phyloP scores from a whole-genome alignment of 1,140 invertebrate genomes.

The Bombus sylvicola region DNA sequence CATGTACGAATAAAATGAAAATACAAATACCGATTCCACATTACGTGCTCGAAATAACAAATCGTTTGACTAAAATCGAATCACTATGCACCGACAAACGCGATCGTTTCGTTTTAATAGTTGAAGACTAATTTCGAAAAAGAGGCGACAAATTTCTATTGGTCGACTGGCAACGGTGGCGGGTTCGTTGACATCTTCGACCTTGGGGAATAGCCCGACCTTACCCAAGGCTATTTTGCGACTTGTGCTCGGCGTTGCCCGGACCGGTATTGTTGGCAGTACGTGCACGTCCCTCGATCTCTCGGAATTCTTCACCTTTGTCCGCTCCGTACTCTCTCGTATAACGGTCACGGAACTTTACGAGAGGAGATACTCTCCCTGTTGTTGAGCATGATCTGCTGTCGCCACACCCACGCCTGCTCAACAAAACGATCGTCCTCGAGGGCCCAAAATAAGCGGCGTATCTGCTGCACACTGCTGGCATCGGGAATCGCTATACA shows the following conservation, averaged over 20 bases:
- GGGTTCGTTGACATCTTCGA: slow-evolving; percentile 54
- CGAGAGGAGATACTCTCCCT: neutral
- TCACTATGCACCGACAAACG: neutral
- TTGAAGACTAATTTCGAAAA: neutral
- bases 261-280: slow-evolving; percentile 51
- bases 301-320: slow-evolving; percentile 62
- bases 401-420: neutral
- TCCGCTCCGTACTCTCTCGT: slow-evolving; percentile 11
- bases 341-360: slow-evolving; percentile 39
- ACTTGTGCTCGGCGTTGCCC: slow-evolving; percentile 33
- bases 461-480: neutral
- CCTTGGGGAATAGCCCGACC: slow-evolving; percentile 58
- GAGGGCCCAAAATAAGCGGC: slow-evolving; percentile 15
- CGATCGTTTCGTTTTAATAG: neutral
- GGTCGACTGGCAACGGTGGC: slow-evolving; percentile 14
- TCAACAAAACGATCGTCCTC: neutral
- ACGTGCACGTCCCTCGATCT: slow-evolving; percentile 50
- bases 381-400: neutral
- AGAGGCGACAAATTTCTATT: neutral
- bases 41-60: neutral
- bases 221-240: slow-evolving; percentile 67
- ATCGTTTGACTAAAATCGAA: neutral
- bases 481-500: slow-evolving; percentile 17
- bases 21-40: neutral
- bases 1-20: too few species aligned